phyloP scores from a whole-genome alignment of 2,113 vertebrate species.

The Pithys albifrons region DNA sequence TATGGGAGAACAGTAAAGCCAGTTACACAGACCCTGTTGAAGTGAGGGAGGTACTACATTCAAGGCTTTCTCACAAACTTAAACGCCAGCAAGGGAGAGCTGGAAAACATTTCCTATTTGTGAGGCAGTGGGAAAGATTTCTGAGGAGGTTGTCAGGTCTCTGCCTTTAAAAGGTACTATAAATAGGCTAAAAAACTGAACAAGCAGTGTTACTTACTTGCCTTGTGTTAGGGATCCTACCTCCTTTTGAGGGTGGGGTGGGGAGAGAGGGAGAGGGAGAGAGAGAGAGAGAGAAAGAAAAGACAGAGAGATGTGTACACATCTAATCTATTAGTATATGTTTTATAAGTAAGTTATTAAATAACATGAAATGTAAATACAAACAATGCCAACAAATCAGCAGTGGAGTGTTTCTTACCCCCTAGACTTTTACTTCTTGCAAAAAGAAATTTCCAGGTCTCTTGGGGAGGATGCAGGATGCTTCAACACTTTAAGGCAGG shows the following conservation, averaged over 20 bases:
- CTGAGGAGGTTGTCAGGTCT: not conserved
- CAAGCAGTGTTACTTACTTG: not conserved
- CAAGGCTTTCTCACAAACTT: not conserved
- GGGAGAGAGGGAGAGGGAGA: not conserved
- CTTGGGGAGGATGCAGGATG: not conserved
- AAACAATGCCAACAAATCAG: not conserved
- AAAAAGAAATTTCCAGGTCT: not conserved
- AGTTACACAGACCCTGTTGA: not conserved
- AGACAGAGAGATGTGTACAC: rapidly evolving
- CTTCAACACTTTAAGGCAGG: not conserved
- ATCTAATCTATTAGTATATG: not conserved
- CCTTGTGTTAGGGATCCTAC: not conserved
- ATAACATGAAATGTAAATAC: not conserved
- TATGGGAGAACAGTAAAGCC: not conserved
- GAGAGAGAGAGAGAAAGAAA: not conserved
- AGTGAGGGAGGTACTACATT: not conserved
- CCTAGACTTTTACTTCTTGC: not conserved
- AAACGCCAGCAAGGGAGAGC: not conserved
- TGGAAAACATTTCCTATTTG: not conserved
- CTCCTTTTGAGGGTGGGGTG: not conserved
- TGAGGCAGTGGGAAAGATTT: not conserved
- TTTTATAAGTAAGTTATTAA: not conserved
- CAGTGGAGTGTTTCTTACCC: not conserved
- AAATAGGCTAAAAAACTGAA: not conserved
- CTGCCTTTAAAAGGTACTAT: not conserved